Conservation (phyloP, 2,888 invertebrate genomes). For the Leptinotarsa peninsularis region DNA sequence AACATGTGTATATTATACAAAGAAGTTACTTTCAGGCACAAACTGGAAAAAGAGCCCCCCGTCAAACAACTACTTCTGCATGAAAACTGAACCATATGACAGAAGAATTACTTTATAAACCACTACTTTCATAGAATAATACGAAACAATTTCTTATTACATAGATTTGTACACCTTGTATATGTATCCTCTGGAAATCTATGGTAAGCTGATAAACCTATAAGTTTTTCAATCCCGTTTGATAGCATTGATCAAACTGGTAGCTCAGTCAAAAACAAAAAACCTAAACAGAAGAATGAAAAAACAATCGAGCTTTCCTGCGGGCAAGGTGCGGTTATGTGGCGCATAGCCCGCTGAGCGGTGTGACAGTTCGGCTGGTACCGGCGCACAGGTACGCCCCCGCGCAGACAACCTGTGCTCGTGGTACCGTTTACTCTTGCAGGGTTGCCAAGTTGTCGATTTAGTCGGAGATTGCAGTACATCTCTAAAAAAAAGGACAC, state of each 20-base stretch:
- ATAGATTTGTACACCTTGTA: too few species aligned
- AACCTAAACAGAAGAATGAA: neutral
- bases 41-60: too few species aligned
- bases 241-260: neutral
- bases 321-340: slow-evolving; percentile 52
- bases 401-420: slow-evolving; percentile 55
- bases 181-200: too few species aligned
- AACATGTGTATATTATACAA: too few species aligned
- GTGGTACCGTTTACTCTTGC: slow-evolving; percentile 36
- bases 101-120: too few species aligned
- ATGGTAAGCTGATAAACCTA: neutral
- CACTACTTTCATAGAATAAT: too few species aligned
- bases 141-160: too few species aligned
- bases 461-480: too few species aligned
- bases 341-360: slow-evolving; percentile 54
- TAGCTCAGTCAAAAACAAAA: slow-evolving; percentile 10
- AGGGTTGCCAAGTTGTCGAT: neutral
- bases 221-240: neutral
- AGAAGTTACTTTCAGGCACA: too few species aligned
- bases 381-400: slow-evolving; percentile 51
- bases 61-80: too few species aligned
- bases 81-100: too few species aligned
- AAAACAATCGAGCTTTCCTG: slow-evolving; percentile 34
- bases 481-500: too few species aligned
- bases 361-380: slow-evolving; percentile 54